A percentile compares a stretch with the other conserved stretches of the same genome.
These are phyloP conservation scores for Cheumatopsyche charites DNA, from an alignment of 1,140 invertebrate species.

Conservation along the genomic window DNA sequence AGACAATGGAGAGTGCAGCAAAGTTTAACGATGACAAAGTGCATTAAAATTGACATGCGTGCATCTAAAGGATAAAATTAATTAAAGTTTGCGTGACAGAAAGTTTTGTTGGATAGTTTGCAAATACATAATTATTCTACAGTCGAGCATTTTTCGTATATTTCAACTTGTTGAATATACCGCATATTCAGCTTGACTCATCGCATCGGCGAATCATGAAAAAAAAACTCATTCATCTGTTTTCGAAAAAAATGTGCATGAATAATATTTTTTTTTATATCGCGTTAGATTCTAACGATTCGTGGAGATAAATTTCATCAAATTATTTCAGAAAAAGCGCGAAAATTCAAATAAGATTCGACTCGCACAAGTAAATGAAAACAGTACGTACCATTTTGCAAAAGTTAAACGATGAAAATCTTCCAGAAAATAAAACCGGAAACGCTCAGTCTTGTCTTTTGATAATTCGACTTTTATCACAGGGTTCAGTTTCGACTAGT, in stretches of 20 bases:
- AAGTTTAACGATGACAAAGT: background rate
- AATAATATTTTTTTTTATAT: background rate
- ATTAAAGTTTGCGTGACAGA: too few species aligned
- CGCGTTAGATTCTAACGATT: too few species aligned
- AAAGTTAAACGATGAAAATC: background rate
- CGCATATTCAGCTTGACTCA: background rate
- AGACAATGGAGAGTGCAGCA: too few species aligned
- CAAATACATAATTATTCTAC: too few species aligned
- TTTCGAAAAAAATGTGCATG: background rate
- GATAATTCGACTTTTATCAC: constrained; percentile 13
- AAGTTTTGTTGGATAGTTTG: too few species aligned
- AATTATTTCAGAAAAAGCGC: too few species aligned
- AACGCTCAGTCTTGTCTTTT: constrained; percentile 21
- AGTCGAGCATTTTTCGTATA: background rate
- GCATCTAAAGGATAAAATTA: background rate
- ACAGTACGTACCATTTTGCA: constrained; percentile 25
- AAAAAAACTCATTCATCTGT: background rate
- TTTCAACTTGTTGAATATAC: background rate
- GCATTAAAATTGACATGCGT: background rate
- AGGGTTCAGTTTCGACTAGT: constrained; percentile 30
- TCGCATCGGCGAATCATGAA: background rate
- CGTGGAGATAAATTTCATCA: too few species aligned
- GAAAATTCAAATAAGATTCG: background rate
- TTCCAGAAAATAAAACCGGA: background rate
- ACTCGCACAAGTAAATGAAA: background rate